Evolutionary conservation across 2,797 vertebrate genomes (phyloP).

Genomic region (Miichthys miiuy): DNA sequence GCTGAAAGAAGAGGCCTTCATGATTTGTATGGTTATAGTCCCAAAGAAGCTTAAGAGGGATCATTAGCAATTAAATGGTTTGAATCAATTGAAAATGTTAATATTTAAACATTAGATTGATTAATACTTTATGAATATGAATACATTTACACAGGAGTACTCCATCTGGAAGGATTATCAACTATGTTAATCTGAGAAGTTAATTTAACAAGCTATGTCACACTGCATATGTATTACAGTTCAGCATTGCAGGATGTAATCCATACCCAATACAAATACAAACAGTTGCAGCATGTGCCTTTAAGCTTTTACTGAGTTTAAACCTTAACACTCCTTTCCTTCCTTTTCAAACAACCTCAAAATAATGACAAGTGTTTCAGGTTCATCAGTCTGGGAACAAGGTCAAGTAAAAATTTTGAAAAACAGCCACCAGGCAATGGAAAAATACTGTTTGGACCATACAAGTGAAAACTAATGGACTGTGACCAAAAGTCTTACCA

Average conservation of each 20-base stretch:
- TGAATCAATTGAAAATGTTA: neutral
- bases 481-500: neutral
- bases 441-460: neutral
- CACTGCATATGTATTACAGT: conserved; percentile 15
- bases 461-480: neutral
- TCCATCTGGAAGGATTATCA: conserved; percentile 8
- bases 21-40: neutral
- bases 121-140: conserved; percentile 29
- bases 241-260: neutral
- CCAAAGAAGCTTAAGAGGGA: neutral
- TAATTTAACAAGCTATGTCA: neutral
- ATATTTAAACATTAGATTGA: conserved; percentile 26
- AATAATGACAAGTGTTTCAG: neutral
- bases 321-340: neutral
- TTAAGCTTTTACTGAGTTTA: neutral
- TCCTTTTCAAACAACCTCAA: neutral
- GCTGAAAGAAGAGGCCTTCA: neutral
- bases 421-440: neutral
- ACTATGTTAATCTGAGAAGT: neutral
- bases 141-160: conserved; percentile 23
- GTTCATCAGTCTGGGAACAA: neutral
- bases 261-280: neutral
- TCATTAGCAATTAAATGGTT: neutral
- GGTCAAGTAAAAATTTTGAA: neutral
- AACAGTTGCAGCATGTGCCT: neutral